phyloP scores from a whole-genome alignment of 1,140 invertebrate species.

The Scaptomyza montana region DNA sequence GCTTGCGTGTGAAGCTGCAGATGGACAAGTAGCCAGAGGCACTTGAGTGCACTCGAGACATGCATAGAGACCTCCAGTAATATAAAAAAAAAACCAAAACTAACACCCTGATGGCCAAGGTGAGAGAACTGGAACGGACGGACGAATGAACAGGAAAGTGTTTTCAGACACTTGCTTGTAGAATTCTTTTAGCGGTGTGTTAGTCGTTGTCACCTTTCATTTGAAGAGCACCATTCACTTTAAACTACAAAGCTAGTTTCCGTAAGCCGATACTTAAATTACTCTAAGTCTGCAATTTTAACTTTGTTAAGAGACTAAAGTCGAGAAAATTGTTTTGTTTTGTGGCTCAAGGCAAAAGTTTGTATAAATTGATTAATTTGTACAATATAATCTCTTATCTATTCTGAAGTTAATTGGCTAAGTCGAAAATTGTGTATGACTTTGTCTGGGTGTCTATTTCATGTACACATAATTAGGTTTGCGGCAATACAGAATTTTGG shows the following conservation, averaged over 20 bases:
- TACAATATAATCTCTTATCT: too few relatives aligned
- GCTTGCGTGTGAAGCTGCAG: background rate
- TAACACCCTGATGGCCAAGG: constrained; percentile 10
- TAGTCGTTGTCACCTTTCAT: constrained; percentile 14
- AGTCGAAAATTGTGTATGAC: background rate
- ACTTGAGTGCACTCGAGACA: constrained; percentile 50
- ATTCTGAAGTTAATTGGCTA: too few relatives aligned
- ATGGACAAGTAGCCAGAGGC: constrained; percentile 38
- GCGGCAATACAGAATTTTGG: too few relatives aligned
- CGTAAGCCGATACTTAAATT: constrained; percentile 21
- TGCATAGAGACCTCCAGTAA: constrained; percentile 15
- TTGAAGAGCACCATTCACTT: constrained; percentile 16
- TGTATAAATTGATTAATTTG: background rate
- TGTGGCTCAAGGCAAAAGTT: background rate
- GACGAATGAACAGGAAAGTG: constrained; percentile 24
- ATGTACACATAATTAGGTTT: background rate
- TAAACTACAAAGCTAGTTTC: constrained; percentile 9
- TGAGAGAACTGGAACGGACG: constrained; percentile 10
- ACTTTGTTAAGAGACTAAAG: background rate
- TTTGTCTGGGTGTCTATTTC: background rate
- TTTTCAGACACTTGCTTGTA: constrained; percentile 38
- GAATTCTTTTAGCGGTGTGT: constrained; percentile 15
- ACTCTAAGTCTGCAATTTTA: background rate
- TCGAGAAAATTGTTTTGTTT: too few relatives aligned
- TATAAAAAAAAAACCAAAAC: background rate